Conservation (phyloP, 2,797 vertebrate species). For the Sardinella longiceps region DNA sequence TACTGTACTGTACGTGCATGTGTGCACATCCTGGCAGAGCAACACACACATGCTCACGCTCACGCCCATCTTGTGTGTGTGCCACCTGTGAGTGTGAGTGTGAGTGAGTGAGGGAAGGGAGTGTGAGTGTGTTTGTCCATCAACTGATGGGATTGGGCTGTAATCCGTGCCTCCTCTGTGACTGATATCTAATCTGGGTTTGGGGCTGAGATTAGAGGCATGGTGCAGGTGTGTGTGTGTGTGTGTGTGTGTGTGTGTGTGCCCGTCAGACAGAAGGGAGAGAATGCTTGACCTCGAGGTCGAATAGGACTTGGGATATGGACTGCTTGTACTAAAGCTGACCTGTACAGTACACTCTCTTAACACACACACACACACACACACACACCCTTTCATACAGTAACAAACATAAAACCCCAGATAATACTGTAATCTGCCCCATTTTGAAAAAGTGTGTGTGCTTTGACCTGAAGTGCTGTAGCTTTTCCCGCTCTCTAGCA, state of each 20-base stretch:
- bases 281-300: not conserved
- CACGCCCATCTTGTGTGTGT: not conserved
- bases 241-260: not conserved
- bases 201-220: not conserved
- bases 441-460: not conserved
- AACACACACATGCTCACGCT: not conserved
- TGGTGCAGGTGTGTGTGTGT: constrained; percentile 27
- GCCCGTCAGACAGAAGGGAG: not conserved
- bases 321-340: constrained; percentile 15
- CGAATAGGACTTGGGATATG: not conserved
- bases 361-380: not conserved
- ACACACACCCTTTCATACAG: not conserved
- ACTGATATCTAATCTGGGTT: constrained; percentile 32
- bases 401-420: not conserved
- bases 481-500: not conserved
- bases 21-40: too few species aligned
- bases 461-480: not conserved
- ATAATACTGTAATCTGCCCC: not conserved
- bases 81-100: not conserved
- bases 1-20: not conserved
- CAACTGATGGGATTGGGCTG: not conserved
- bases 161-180: constrained; percentile 24
- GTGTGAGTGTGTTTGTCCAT: not conserved
- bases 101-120: not conserved
- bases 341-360: constrained; percentile 42